phyloP scores from a whole-genome alignment of 2,113 vertebrate species.

The Thalassoma bifasciatum region DNA sequence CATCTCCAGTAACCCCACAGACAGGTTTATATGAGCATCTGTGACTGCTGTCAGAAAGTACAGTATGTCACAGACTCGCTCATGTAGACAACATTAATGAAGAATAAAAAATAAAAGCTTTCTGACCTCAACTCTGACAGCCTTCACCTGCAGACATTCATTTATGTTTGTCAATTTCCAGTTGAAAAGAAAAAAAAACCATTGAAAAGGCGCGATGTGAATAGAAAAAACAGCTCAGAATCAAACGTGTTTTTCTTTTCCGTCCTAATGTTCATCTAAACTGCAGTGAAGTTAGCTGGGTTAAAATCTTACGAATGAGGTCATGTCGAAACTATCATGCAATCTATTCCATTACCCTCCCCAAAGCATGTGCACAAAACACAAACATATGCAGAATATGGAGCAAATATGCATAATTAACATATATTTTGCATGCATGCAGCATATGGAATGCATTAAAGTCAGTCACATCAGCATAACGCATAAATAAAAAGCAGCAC shows the following conservation, averaged over 20 bases:
- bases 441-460: slow-evolving; percentile 32
- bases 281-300: neutral
- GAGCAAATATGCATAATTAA: slow-evolving; percentile 54
- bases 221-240: neutral
- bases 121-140: too few species aligned
- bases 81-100: neutral
- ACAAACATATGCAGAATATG: slow-evolving; percentile 15
- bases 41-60: neutral
- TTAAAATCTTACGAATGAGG: neutral
- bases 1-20: neutral
- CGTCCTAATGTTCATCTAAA: neutral
- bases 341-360: slow-evolving; percentile 8
- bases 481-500: slow-evolving; percentile 21
- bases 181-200: too few species aligned
- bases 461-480: slow-evolving; percentile 9
- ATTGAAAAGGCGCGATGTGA: too few species aligned
- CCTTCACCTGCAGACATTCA: too few species aligned
- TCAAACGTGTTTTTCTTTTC: neutral
- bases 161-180: too few species aligned
- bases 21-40: neutral
- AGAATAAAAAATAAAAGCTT: too few species aligned
- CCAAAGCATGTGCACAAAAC: neutral
- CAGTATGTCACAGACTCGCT: too few species aligned
- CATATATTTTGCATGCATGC: slow-evolving; percentile 33
- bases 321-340: slow-evolving; percentile 6